These are phyloP conservation scores for Onychomys arenicola DNA, from an alignment of 2,797 vertebrate species.

Conservation along the genomic window DNA sequence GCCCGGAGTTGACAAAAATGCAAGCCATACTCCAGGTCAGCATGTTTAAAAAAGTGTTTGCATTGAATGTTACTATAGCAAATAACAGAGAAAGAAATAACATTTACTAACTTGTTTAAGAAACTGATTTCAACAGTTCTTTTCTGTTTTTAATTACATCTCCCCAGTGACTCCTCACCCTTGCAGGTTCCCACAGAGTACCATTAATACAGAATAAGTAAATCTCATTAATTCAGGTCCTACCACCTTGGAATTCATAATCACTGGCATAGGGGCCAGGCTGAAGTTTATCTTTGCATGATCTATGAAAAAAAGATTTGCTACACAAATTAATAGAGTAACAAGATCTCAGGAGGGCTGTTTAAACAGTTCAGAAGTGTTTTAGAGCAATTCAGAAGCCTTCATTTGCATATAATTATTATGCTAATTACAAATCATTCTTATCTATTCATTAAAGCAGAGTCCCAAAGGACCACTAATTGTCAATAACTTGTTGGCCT, in stretches of 20 bases:
- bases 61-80: constrained; percentile 40
- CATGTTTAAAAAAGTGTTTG: constrained; percentile 35
- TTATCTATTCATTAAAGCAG: constrained; percentile 84
- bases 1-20: constrained; percentile 49
- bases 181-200: constrained; percentile 80
- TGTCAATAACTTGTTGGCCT: constrained; percentile 84
- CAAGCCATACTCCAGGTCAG: constrained; percentile 13
- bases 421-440: constrained; percentile 85
- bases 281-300: constrained; percentile 83
- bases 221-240: constrained; percentile 82
- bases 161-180: constrained; percentile 78
- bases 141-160: constrained; percentile 79
- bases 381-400: constrained; percentile 83
- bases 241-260: constrained; percentile 81
- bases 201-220: constrained; percentile 82
- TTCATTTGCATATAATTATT: constrained; percentile 84
- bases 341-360: constrained; percentile 84
- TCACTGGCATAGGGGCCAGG: constrained; percentile 78
- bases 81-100: constrained; percentile 66
- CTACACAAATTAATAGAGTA: constrained; percentile 85
- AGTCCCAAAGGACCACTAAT: constrained; percentile 82
- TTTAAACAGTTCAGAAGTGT: constrained; percentile 83
- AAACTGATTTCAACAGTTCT: constrained; percentile 78
- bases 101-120: constrained; percentile 79
- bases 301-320: constrained; percentile 84